Evolutionary conservation across 2,113 vertebrate genomes (phyloP).

Genomic region (Columba janthina): DNA sequence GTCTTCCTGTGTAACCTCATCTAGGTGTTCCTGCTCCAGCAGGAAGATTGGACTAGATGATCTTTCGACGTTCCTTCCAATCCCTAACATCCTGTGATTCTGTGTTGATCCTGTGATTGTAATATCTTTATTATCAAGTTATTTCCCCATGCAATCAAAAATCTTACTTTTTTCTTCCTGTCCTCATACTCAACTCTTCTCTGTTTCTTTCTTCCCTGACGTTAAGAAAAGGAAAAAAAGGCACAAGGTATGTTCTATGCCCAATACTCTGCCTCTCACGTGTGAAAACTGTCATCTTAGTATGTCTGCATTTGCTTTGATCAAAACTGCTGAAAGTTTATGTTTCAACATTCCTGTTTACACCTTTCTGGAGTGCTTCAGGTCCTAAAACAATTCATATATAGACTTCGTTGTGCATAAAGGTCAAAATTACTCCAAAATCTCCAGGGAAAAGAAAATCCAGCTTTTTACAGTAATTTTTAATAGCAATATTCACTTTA

Average conservation of each 20-base stretch:
- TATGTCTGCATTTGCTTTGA: not conserved
- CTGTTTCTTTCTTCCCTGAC: not conserved
- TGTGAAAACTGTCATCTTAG: not conserved
- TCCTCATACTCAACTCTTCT: rapidly evolving
- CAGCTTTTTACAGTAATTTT: not conserved
- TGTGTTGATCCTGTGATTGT: no score
- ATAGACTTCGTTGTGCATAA: not conserved
- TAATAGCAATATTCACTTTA: not conserved
- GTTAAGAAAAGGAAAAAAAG: not conserved
- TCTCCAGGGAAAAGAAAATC: not conserved
- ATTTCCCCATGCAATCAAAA: not conserved
- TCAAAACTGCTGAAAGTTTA: not conserved
- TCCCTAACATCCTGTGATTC: no score
- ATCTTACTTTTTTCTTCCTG: not conserved
- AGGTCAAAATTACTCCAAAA: not conserved
- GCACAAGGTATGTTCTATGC: rapidly evolving
- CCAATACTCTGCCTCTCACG: not conserved
- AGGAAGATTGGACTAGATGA: no score
- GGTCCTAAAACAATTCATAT: not conserved
- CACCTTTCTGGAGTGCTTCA: not conserved
- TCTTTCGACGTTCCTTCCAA: no score
- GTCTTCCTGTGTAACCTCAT: no score
- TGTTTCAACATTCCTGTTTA: not conserved
- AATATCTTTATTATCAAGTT: not conserved
- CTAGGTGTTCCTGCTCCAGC: no score